Percentiles rank a stretch among this genome's conserved stretches.
Conservation (phyloP, 1,140 invertebrate species). For the Parapsyche elsis region DNA sequence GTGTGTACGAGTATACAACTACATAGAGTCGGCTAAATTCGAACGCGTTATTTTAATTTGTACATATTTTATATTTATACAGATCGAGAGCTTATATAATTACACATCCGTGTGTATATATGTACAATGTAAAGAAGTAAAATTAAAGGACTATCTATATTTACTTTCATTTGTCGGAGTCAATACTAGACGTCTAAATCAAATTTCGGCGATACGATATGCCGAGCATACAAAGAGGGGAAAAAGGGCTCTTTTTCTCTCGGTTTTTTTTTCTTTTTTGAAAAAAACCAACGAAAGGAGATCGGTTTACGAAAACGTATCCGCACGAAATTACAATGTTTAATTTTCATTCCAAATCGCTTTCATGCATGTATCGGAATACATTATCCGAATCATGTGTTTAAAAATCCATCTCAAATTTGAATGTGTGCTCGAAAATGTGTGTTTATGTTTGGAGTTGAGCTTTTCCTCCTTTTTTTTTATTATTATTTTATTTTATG, state of each 20-base stretch:
- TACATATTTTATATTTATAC: too few species aligned
- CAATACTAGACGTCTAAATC: constrained; percentile 27
- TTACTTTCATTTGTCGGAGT: constrained; percentile 19
- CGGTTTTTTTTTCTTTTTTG: background rate
- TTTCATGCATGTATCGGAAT: background rate
- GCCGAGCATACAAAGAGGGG: background rate
- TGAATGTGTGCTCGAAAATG: background rate
- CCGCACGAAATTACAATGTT: constrained; percentile 19
- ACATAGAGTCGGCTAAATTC: too few species aligned
- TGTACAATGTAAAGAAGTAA: too few species aligned
- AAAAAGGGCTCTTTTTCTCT: constrained; percentile 1
- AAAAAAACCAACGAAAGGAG: background rate
- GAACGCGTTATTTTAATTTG: too few species aligned
- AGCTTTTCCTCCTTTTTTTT: background rate
- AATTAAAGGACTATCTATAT: background rate
- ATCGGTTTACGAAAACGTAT: constrained; percentile 31
- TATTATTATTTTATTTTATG: background rate
- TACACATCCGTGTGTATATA: too few species aligned
- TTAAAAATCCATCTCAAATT: too few species aligned
- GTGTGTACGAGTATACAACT: too few species aligned
- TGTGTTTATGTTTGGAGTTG: background rate
- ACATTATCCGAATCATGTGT: background rate
- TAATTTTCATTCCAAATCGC: constrained; percentile 27
- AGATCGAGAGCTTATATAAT: too few species aligned
- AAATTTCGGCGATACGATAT: constrained; percentile 36